phyloP scores from a whole-genome alignment of 53 echinoderm and acorn worm genomes.

The Echinarachnius parma region DNA sequence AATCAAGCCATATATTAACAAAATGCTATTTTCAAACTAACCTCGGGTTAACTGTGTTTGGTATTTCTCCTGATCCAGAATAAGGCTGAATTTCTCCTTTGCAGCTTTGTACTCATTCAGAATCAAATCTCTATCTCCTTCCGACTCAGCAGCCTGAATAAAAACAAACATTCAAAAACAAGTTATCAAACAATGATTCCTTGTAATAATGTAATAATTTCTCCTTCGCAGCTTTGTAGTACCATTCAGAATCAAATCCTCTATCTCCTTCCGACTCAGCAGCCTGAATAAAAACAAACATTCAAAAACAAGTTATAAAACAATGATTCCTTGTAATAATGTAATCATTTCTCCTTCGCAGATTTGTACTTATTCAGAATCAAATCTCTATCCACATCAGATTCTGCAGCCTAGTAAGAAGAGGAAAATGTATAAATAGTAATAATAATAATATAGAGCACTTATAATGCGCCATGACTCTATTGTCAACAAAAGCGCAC shows the following conservation, averaged over 20 bases:
- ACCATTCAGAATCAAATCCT: conserved; percentile 42
- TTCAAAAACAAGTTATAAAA: too few relatives aligned
- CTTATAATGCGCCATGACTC: too few relatives aligned
- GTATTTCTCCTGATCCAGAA: conserved; percentile 62
- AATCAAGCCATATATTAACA: too few relatives aligned
- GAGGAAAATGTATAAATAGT: too few relatives aligned
- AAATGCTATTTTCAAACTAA: conserved; percentile 41
- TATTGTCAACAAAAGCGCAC: too few relatives aligned
- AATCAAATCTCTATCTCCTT: conserved; percentile 24
- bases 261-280: conserved; percentile 22
- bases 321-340: too few relatives aligned
- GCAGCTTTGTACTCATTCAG: conserved; percentile 53
- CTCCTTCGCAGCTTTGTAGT: conserved; percentile 56
- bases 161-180: too few relatives aligned
- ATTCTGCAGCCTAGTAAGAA: conserved; percentile 54
- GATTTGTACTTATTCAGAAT: conserved; percentile 55
- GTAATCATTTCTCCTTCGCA: conserved; percentile 56
- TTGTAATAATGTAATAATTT: too few relatives aligned
- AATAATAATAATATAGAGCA: too few relatives aligned
- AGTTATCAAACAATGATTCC: too few relatives aligned
- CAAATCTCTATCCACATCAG: conserved; percentile 23
- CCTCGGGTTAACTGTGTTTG: conserved; percentile 64
- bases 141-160: conserved; percentile 48
- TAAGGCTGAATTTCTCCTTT: conserved; percentile 57
- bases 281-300: too few relatives aligned